A percentile compares a stretch with the other conserved stretches of the same genome.
These are phyloP conservation scores for Sicus ferrugineus DNA, from an alignment of 2,888 invertebrate species.

Conservation along the genomic window DNA sequence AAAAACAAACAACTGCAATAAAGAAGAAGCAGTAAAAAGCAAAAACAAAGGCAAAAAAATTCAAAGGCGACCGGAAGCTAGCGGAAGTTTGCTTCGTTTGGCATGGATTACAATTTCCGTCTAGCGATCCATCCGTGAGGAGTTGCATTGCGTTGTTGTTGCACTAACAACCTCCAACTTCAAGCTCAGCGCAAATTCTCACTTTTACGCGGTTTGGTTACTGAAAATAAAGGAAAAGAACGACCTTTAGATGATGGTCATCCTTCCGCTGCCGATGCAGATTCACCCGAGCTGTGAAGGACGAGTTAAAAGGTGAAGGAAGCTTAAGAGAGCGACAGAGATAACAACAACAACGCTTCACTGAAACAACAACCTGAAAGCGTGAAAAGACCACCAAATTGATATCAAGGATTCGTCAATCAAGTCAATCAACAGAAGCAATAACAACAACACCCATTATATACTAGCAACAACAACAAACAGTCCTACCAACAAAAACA, in stretches of 20 bases:
- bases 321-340: too few relatives aligned
- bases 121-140: not conserved
- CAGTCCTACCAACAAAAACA: not conserved
- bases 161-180: too few relatives aligned
- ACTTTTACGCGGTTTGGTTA: too few relatives aligned
- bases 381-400: not conserved
- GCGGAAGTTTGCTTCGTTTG: constrained; percentile 24
- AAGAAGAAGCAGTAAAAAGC: not conserved
- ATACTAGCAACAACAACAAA: not conserved
- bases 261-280: too few relatives aligned
- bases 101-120: constrained; percentile 31
- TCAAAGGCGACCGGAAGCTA: constrained; percentile 12
- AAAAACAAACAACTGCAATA: not conserved
- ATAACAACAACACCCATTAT: constrained; percentile 2
- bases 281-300: too few relatives aligned
- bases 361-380: not conserved
- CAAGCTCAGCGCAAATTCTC: too few relatives aligned
- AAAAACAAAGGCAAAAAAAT: not conserved
- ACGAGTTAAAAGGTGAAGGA: too few relatives aligned
- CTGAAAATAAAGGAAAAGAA: too few relatives aligned
- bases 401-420: not conserved
- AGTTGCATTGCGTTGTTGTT: not conserved
- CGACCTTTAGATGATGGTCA: too few relatives aligned
- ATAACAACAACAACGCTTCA: constrained; percentile 7
- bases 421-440: not conserved